These are phyloP conservation scores for Hydrolagus affinis DNA, from an alignment of 2,113 vertebrate genomes.

Conservation along the genomic window DNA sequence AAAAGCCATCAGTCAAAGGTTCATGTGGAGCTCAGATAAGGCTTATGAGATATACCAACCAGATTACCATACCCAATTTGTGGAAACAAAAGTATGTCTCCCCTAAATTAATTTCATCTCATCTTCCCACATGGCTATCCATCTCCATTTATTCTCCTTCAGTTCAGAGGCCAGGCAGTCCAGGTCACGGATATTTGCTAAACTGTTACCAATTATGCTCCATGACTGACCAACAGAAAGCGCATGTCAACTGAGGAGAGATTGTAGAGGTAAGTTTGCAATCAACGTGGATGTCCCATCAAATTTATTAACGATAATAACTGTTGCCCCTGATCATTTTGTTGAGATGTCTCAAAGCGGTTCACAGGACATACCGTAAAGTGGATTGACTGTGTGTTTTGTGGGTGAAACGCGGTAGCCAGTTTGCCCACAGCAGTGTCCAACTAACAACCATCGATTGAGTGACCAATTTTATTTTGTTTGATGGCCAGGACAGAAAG, in stretches of 20 bases:
- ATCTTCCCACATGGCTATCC: not conserved
- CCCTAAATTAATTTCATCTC: not conserved
- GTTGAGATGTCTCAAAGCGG: too few relatives aligned
- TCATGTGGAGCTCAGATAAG: not conserved
- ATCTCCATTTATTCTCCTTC: not conserved
- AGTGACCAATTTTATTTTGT: too few relatives aligned
- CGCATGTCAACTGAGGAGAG: not conserved
- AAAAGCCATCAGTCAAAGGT: not conserved
- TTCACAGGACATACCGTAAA: too few relatives aligned
- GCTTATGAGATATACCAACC: not conserved
- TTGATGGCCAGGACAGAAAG: too few relatives aligned
- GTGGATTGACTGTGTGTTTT: too few relatives aligned
- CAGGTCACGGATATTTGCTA: not conserved
- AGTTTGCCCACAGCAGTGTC: too few relatives aligned
- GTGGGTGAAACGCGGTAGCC: too few relatives aligned
- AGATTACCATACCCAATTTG: not conserved
- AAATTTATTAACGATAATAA: not conserved
- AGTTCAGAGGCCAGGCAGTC: not conserved
- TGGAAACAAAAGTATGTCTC: not conserved
- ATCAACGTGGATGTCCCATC: not conserved
- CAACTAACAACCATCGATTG: too few relatives aligned
- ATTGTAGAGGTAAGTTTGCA: not conserved
- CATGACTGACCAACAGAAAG: not conserved
- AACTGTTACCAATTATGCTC: not conserved
- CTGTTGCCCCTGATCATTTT: too few relatives aligned